phyloP scores from a whole-genome alignment of 2,797 vertebrate genomes.

The Hozukius guyotensis region DNA sequence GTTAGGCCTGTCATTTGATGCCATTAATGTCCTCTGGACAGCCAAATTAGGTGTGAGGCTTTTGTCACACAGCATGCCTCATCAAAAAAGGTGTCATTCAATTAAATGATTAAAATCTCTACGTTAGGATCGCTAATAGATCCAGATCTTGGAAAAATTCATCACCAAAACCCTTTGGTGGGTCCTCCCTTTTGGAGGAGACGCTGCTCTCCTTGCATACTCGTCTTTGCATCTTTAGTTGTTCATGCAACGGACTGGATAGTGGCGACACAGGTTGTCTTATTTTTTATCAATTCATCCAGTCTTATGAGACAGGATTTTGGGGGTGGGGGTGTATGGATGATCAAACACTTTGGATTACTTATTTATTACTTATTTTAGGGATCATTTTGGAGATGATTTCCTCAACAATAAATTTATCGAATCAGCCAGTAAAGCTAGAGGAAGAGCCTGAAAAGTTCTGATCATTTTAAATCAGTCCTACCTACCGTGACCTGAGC shows the following conservation, averaged over 20 bases:
- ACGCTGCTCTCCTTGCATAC: conserved; percentile 55
- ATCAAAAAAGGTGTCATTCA: conserved; percentile 56
- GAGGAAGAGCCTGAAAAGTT: conserved; percentile 49
- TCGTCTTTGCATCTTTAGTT: conserved; percentile 32
- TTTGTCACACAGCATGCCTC: conserved; percentile 70
- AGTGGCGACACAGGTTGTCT: conserved; percentile 11
- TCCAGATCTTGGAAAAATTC: conserved; percentile 39
- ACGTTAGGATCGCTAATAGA: conserved; percentile 42
- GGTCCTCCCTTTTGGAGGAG: conserved; percentile 52
- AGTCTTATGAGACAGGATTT: neutral
- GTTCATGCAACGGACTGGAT: conserved; percentile 30
- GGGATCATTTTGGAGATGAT: conserved; percentile 25
- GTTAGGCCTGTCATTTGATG: conserved; percentile 46
- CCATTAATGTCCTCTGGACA: conserved; percentile 65
- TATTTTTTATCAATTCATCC: conserved; percentile 15
- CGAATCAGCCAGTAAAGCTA: conserved; percentile 56
- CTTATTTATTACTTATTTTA: conserved; percentile 9
- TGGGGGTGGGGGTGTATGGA: neutral
- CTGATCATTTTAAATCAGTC: conserved; percentile 46
- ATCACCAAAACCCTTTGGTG: conserved; percentile 54
- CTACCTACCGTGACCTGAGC: conserved; percentile 61
- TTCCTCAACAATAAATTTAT: conserved; percentile 36
- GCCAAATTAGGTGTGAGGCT: conserved; percentile 60
- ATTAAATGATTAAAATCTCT: conserved; percentile 63
- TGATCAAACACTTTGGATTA: conserved; percentile 20